Conservation (phyloP, 2,113 vertebrate genomes). For the sheep (Ovis aries) region ARS-UI_Ramb_v3.0 NC_056061.1:55713501-55714000, state of each 20-base stretch:
- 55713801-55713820: neutral
- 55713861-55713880: neutral
- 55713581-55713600: neutral
- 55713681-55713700: neutral
- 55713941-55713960: neutral
- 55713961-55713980: neutral
- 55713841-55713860: neutral
- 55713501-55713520: neutral
- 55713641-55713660: neutral
- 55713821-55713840: neutral
- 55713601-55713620: neutral
- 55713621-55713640: neutral
- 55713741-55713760: neutral
- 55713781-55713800: neutral
- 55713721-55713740: neutral
- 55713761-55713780: neutral
- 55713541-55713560: neutral
- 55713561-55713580: neutral
- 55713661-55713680: neutral
- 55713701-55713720: neutral
- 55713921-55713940: constrained; percentile 15
- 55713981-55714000: neutral
- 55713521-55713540: fast-evolving
- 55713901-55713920: neutral
- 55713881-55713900: neutral